Base-by-base conservation (phyloP, 2,888 invertebrate genomes). In the Sabatieria punctata region DNA sequence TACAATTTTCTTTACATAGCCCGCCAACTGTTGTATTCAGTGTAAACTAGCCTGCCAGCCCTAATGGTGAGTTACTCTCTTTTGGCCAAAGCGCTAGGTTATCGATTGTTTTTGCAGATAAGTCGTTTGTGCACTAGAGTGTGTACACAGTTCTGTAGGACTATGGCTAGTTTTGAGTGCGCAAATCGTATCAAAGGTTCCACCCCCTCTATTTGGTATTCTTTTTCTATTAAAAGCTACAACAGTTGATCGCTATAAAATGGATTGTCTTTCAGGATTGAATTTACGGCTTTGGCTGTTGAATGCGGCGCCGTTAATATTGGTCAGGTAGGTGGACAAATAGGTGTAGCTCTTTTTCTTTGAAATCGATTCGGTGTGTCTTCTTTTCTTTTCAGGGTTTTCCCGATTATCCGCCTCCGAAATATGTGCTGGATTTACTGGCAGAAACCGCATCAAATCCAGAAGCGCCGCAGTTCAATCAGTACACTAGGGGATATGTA, bases 251-350 rank as follows among this genome's bases (percentile, higher is more conserved):
- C 15, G 30, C 30, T 11, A 15, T 15, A 30, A 30, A 30, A 15
- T 30, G 30, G 15, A 30, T 19, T 40, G 36, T 11, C 18, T 46
- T 63, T 37, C 40, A 63, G 63, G 63, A 58, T 62, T 2, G 63
- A 63, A 48, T 64, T 63, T 50, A 59, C 59, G 2, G 54, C 55
- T 4, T 40, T 63, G 30, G 64, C 64, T 2, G 53, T 50, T 2
- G 58, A 61, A 48, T 52, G 52, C 49, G 55, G 60, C 33, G 61
- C 64, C 1, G 63, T 65, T 19, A 64, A 64, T 43, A 49, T 64
- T 21, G 64, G 64, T 13, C 64, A 63, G 49, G 58, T 59, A 25
- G 39, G 42, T 8, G 6, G 15, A 33, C 11, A 15, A 15, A 6
- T 18, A 15, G 33, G n/a, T 6, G 19, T 30, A 23, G 23, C 4